Evolutionary conservation across 2,113 vertebrate genomes (phyloP).

Genomic region (Campylomormyrus numenius): DNA sequence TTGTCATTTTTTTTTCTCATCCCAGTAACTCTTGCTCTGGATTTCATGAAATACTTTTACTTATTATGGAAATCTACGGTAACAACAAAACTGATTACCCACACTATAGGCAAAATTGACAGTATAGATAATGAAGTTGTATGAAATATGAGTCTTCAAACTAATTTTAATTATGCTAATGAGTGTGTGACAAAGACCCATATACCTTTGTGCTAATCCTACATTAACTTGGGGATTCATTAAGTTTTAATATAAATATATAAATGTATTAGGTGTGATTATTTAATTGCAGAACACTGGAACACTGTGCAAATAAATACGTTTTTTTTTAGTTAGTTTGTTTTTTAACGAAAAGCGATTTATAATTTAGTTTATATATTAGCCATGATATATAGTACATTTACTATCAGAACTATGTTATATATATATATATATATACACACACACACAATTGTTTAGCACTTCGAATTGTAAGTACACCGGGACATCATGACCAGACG

Average conservation of each 20-base stretch:
- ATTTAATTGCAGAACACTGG: background rate
- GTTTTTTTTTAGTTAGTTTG: no score
- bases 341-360: background rate
- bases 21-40: background rate
- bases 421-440: background rate
- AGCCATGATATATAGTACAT: background rate
- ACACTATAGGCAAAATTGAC: background rate
- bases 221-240: background rate
- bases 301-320: background rate
- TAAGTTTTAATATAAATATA: background rate
- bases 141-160: background rate
- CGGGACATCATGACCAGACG: background rate
- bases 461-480: background rate
- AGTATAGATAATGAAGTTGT: background rate
- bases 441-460: background rate
- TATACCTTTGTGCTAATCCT: background rate
- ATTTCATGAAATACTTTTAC: background rate
- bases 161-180: background rate
- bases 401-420: background rate
- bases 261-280: background rate
- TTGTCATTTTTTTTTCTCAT: background rate
- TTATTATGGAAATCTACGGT: background rate
- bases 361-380: background rate
- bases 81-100: background rate
- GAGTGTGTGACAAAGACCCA: background rate